These are phyloP conservation scores for Zaprionus ghesquierei DNA, from an alignment of 1,140 invertebrate species.

Conservation along the genomic window DNA sequence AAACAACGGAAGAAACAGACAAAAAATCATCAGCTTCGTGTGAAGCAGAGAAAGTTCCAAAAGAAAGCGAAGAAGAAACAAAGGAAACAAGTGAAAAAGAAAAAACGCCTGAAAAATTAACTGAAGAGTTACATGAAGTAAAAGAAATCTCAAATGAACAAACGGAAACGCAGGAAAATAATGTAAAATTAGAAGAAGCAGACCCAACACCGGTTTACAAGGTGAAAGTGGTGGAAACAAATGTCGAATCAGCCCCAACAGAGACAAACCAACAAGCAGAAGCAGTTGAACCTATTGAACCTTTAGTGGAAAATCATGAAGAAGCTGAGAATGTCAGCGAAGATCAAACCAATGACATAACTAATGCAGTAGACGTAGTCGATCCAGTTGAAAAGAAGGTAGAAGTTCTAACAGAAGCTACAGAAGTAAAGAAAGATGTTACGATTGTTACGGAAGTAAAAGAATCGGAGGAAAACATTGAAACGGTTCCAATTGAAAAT, in stretches of 20 bases:
- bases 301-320: not conserved
- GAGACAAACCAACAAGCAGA: not conserved
- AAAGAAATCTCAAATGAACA: conserved; percentile 55
- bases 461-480: not conserved
- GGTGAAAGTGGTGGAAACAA: conserved; percentile 24
- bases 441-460: not conserved
- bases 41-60: not conserved
- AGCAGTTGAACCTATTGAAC: not conserved
- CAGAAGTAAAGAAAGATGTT: not conserved
- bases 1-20: conserved; percentile 1
- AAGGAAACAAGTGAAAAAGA: not conserved
- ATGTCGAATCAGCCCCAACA: not conserved
- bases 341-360: not conserved
- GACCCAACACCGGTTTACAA: conserved; percentile 4
- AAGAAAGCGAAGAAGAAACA: not conserved
- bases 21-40: not conserved
- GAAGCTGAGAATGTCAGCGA: not conserved
- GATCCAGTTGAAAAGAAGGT: not conserved
- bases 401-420: not conserved
- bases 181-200: not conserved
- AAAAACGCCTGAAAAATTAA: not conserved
- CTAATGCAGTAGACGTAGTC: not conserved
- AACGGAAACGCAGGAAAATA: not conserved
- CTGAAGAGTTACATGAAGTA: not conserved
- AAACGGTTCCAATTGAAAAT: not conserved